Percentiles rank a stretch among this genome's conserved stretches.
These are phyloP conservation scores for Pitangus sulphuratus DNA, from an alignment of 2,797 vertebrate genomes.

Conservation along the genomic window DNA sequence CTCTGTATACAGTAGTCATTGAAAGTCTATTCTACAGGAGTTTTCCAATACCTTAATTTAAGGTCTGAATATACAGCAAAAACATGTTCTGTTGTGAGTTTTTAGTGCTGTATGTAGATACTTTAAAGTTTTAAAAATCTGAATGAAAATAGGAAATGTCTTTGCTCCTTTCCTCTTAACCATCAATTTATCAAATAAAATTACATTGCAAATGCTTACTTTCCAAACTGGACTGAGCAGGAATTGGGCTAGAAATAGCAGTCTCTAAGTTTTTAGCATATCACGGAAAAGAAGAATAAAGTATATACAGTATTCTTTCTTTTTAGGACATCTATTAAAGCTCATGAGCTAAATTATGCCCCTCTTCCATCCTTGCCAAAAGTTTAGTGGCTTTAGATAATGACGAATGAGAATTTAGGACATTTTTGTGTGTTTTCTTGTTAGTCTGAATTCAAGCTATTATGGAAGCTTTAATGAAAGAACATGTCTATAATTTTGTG, in stretches of 20 bases:
- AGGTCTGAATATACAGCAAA: not conserved
- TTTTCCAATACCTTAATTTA: not conserved
- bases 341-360: not conserved
- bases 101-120: not conserved
- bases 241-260: not conserved
- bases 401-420: not conserved
- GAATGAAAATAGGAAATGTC: not conserved
- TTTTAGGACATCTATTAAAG: not conserved
- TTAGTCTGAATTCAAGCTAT: constrained; percentile 6
- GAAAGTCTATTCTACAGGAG: not conserved
- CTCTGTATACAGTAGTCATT: not conserved
- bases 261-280: not conserved
- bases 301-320: not conserved
- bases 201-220: not conserved
- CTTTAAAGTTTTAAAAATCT: not conserved
- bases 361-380: not conserved
- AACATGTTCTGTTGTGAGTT: not conserved
- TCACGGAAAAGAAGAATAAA: not conserved
- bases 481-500: not conserved
- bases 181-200: not conserved
- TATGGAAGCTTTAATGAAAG: constrained; percentile 23
- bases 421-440: not conserved
- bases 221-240: not conserved
- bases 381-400: not conserved
- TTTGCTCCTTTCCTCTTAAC: not conserved